phyloP scores from a whole-genome alignment of 2,113 vertebrate species.

The Leptocoma aspasia region DNA sequence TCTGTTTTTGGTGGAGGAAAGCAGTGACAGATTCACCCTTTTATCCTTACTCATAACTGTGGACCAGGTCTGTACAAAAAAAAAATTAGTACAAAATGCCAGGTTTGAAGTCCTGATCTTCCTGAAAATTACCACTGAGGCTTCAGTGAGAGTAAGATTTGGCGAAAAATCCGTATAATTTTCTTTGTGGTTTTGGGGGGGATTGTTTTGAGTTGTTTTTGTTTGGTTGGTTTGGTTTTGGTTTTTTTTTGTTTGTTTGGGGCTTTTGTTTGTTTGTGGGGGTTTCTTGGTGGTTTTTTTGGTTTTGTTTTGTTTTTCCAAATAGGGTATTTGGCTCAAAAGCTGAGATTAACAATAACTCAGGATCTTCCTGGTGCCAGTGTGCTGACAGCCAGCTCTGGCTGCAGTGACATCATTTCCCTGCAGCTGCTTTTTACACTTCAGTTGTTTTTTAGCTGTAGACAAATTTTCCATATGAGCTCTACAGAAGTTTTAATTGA shows the following conservation, averaged over 20 bases:
- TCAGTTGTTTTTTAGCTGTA: conserved; percentile 30
- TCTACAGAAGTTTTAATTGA: conserved; percentile 38
- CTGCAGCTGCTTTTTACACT: conserved; percentile 46
- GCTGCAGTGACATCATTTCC: conserved; percentile 30
- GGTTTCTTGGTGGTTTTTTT: too few relatives aligned
- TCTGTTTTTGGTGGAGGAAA: not conserved
- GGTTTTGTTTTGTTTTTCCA: not conserved
- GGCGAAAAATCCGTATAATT: not conserved
- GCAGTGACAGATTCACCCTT: not conserved
- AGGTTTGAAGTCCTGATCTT: not conserved
- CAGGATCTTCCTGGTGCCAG: not conserved
- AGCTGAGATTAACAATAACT: not conserved
- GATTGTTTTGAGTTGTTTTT: not conserved
- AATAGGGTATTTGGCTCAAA: not conserved
- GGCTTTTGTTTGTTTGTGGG: too few relatives aligned
- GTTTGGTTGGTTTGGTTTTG: too few relatives aligned
- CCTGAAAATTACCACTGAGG: not conserved
- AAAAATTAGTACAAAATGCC: not conserved
- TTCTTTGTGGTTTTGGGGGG: not conserved
- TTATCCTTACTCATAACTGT: not conserved
- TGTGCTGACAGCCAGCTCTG: not conserved
- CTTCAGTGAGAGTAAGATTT: not conserved
- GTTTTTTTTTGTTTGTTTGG: too few relatives aligned
- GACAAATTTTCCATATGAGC: conserved; percentile 13
- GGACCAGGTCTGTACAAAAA: not conserved